Base-by-base conservation (phyloP, 2,888 invertebrate genomes). In the Cerastoderma edule region DNA sequence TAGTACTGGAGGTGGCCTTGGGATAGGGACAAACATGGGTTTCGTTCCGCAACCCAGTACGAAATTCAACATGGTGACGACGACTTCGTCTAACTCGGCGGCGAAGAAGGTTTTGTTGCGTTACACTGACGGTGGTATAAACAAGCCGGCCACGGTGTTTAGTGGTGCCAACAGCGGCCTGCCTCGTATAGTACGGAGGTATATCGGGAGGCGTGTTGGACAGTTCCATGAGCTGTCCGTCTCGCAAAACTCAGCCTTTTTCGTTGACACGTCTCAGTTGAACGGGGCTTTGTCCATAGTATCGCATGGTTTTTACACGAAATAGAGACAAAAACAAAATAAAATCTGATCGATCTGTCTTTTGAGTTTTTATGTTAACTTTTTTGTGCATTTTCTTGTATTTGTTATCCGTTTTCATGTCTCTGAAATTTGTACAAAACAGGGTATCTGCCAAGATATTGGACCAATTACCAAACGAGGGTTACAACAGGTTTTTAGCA, bases 241-340 rank as follows among this genome's bases (percentile, higher is more conserved):
- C 6, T 65, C 70, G 8, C 79, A 79, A 46, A 80, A 76, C 57
- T 73, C 84, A 4, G 72, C 86, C 33, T 80, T 85, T 39, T 87
- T 82, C 77, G 82, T 86, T 24, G 87, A 86, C 71, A 86, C 87
- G 10, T 84, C 86, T 53, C 83, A 85, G 73, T 56, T 85, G 63
- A 82, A 80, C 63, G 86, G 86, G 67, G 83, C 86, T 30, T 75
- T 87, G n/a, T 87, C 85, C 28, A 85, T 87, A 30, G 80, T 84
- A 27, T 85, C 87, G 16, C 86, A 85, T 66, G 80, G 84, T 32
- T 78, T 68, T 66, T 73, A 56, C 64, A 56, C 75, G 2, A 66
- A 66, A 32, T 66, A 46, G 33, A 50, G 48, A 65, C 19, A 35
- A 5, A 24, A n/a, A n/a, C n/a, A n/a, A n/a, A n/a, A n/a, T n/a